Base-by-base conservation (phyloP, 2,888 invertebrate genomes). In the Marronus borbonicus region DNA sequence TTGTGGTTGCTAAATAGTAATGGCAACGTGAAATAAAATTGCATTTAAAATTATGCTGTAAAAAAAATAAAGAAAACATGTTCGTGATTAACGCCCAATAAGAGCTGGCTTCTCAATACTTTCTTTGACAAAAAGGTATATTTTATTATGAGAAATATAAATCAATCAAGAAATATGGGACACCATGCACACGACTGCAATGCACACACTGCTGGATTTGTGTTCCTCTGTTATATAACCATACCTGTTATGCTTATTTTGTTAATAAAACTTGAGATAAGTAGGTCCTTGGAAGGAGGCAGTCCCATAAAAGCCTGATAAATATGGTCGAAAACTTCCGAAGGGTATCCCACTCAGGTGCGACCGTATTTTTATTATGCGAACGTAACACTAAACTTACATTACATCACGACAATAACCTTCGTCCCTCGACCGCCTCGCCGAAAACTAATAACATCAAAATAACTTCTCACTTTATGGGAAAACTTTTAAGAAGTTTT, bases 401-500 rank as follows among this genome's bases (percentile, higher is more conserved):
- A 60, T 74, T 74, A 74, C 72, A 74, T 60, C 60, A 74, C 60
- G 60, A 74, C 58, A 74, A 74, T 72, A 58, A 58, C 58, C 44
- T 39, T 55, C 55, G 10, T 55, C 44, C 60, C 55, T 44, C 31
- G 60, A 44, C 28, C 60, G 39, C 62, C 44, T 20, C 58, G 58
- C 39, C 44, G 72, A 74, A 74, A 74, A 74, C 72, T 74, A 74
- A 74, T 66, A 76, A 64, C 76, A 76, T 76, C 68, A 65, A 58
- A 65, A 76, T 64, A 76, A 65, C 44, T 68, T 76, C 55, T 60
- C 70, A 62, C 58, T 77, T 77, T 77, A 77, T 70, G 72, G 70
- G 28, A 52, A 72, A 69, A 77, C 72, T 77, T 77, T 77, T 70
- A 72, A 74, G 52, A 77, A 77, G 70, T 77, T 77, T 77, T 77